These are phyloP conservation scores for Hapalemur alaotrensis DNA, from an alignment of 2,797 vertebrate species.

Conservation along the genomic window DNA sequence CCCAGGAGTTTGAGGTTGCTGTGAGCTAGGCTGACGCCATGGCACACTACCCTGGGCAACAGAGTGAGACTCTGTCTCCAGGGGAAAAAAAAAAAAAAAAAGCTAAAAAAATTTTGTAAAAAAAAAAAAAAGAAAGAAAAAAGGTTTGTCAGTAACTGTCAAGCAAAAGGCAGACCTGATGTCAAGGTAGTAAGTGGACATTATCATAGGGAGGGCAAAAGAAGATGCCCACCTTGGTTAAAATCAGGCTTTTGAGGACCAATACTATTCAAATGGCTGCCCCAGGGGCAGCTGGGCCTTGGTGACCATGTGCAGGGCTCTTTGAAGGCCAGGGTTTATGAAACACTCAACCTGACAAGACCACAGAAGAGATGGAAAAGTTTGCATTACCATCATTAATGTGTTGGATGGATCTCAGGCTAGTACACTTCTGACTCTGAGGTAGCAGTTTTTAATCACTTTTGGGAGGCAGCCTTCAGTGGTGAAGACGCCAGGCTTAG, in stretches of 20 bases:
- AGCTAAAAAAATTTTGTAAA: too few species aligned
- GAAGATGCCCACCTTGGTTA: not conserved
- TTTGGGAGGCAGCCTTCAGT: conserved; percentile 6
- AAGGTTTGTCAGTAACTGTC: not conserved
- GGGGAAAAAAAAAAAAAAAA: too few species aligned
- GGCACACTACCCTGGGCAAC: too few species aligned
- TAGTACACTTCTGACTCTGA: not conserved
- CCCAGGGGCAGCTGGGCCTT: not conserved
- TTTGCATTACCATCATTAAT: not conserved
- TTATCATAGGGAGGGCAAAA: not conserved
- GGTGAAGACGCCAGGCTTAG: not conserved
- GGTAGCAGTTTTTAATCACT: not conserved
- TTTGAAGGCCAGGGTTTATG: not conserved
- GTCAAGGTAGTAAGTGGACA: not conserved
- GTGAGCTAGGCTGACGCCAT: too few species aligned
- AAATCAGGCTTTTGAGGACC: not conserved
- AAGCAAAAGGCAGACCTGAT: not conserved
- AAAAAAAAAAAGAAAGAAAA: too few species aligned
- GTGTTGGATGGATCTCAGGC: not conserved
- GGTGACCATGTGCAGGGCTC: not conserved
- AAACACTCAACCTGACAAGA: not conserved
- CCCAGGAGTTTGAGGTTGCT: too few species aligned
- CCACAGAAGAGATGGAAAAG: not conserved
- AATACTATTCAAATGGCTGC: not conserved
- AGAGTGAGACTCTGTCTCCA: too few species aligned